Evolutionary conservation across 2,113 vertebrate genomes (phyloP), one percentile per base, ranked within the genome.

Genomic region (Ibidorhyncha struthersii): DNA sequence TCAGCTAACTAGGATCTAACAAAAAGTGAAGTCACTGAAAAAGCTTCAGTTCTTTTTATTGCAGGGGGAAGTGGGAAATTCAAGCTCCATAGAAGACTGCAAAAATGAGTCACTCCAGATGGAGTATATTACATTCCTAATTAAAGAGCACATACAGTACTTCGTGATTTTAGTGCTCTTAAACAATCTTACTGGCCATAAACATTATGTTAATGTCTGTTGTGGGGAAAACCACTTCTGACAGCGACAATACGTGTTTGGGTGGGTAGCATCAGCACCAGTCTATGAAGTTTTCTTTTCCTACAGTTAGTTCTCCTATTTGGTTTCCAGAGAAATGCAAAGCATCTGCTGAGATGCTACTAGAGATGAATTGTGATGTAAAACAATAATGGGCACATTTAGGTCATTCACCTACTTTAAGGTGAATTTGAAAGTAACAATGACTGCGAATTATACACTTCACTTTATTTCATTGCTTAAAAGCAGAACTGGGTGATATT

Each of bases 71-170:
- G 32, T 94, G 67, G 66, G 79, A 77, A 95, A 96, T 83, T 86
- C 41, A 93, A 95, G 91, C 80, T 86, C 69, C 45, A 90, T 20
- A 94, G 89, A 96, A 97, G 82, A 81, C 80, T 96, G 91, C 93
- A 66, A 89, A 78, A 97, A 94, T 97, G 95, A 97, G 82, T 95
- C 93, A 97, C 72, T 96, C 86, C 92, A 98, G 93, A 96, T 95
- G 94, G 91, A 93, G 62, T 78, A 85, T 97, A 98, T 96, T 82
- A 78, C 67, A 95, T 67, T 72, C 89, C 95, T 98, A 96, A 97
- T 98, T 98, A 98, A 97, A 97, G 77, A 96, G 71, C 41, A 96
- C 40, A 74, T 30, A 65, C 67, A 72, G 66, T 95, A 90, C 91
- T 96, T 97, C 72, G 74, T 90, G 84, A 62, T 96, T 97, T 93